Evolutionary conservation across 1,140 invertebrate genomes (phyloP).

Genomic region (Listronotus oregonensis): DNA sequence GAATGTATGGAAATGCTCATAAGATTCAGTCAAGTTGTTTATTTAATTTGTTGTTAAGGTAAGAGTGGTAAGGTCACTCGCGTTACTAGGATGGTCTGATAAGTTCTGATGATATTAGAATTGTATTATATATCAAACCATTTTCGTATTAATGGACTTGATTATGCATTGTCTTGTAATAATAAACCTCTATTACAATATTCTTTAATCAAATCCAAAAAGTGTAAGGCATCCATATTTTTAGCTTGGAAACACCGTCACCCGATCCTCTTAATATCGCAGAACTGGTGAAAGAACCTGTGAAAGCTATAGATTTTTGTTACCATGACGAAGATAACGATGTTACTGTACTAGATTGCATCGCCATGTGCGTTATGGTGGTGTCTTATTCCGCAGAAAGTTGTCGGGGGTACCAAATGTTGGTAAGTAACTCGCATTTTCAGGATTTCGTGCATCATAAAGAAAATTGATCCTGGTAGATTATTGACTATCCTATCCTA

Average conservation of each 20-base stretch:
- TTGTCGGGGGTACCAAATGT: constrained; percentile 94
- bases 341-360: constrained; percentile 91
- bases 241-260: constrained; percentile 87
- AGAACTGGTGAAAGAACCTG: constrained; percentile 92
- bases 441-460: too few species aligned
- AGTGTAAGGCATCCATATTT: too few species aligned
- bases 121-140: too few species aligned
- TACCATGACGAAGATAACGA: constrained; percentile 96
- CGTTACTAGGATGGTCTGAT: too few species aligned
- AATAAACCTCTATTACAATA: too few species aligned
- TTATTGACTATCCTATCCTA: too few species aligned
- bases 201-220: too few species aligned
- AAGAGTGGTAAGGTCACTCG: background rate
- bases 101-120: too few species aligned
- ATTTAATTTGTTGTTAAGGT: constrained; percentile 81
- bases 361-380: constrained; percentile 95
- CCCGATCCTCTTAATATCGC: constrained; percentile 94
- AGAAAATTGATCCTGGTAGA: too few species aligned
- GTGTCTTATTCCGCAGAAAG: constrained; percentile 97
- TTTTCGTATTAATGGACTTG: too few species aligned
- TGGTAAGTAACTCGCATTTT: constrained; percentile 63
- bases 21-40: constrained; percentile 91
- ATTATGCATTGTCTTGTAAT: too few species aligned
- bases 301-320: constrained; percentile 96
- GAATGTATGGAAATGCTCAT: constrained; percentile 85